A percentile compares a stretch with the other conserved stretches of the same genome.
These are phyloP conservation scores for Anser cygnoides DNA, from an alignment of 2,113 vertebrate genomes.

Conservation along the genomic window DNA sequence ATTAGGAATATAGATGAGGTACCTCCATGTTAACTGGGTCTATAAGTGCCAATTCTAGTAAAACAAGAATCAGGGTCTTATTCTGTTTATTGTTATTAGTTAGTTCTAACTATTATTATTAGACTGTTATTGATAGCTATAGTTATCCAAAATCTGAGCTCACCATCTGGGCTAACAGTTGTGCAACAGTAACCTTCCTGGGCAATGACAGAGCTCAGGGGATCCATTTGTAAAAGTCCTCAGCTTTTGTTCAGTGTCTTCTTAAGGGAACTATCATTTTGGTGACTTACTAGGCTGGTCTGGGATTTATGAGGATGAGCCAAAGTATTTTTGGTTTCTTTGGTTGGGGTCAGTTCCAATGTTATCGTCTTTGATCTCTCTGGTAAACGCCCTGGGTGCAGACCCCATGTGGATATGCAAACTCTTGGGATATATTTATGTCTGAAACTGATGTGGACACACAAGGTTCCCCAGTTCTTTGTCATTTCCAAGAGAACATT, in stretches of 20 bases:
- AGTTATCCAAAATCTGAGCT: background rate
- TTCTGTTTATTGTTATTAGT: background rate
- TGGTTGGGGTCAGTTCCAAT: background rate
- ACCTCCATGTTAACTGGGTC: background rate
- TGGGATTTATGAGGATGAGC: background rate
- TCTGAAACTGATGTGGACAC: accelerated
- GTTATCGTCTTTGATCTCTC: background rate
- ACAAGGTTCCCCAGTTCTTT: background rate
- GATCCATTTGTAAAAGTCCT: background rate
- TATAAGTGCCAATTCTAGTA: background rate
- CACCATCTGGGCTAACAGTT: background rate
- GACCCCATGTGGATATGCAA: background rate
- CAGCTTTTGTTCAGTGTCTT: background rate
- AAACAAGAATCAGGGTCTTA: background rate
- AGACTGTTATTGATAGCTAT: background rate
- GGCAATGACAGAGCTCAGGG: background rate
- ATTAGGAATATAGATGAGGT: background rate
- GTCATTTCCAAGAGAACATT: background rate
- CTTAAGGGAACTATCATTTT: background rate
- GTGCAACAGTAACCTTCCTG: background rate
- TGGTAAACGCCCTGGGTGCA: background rate
- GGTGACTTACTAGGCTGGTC: background rate
- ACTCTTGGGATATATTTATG: background rate
- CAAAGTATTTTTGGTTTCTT: background rate
- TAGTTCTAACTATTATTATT: background rate